Percentiles rank a stretch among this genome's conserved stretches.
Conservation (phyloP, 2,888 invertebrate genomes). For the Melinopterus prodromus region DNA sequence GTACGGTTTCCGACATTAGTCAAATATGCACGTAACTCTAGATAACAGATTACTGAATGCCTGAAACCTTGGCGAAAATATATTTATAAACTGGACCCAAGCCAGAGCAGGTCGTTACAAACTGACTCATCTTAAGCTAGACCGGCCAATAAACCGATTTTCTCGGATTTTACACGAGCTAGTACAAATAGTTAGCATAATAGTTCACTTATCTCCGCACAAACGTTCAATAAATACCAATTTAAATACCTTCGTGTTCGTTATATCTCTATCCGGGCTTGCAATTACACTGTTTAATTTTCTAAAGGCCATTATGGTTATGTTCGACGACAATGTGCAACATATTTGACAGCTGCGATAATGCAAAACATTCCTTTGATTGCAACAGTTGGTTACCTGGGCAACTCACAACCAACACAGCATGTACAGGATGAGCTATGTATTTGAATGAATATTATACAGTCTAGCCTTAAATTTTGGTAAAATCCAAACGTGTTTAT, state of each 20-base stretch:
- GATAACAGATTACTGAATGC: conserved; percentile 26
- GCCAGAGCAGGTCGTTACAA: conserved; percentile 42
- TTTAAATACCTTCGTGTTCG: conserved; percentile 44
- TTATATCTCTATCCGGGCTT: conserved; percentile 41
- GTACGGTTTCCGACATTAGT: neutral
- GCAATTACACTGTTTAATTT: conserved; percentile 40
- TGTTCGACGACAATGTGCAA: neutral
- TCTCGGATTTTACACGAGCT: conserved; percentile 24
- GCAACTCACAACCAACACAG: neutral
- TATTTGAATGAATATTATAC: too few species aligned
- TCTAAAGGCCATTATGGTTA: conserved; percentile 30
- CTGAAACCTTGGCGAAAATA: conserved; percentile 34
- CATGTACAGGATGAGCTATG: too few species aligned
- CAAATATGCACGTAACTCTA: neutral
- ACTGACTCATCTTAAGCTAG: conserved; percentile 41
- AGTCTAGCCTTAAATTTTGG: too few species aligned
- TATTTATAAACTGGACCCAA: conserved; percentile 42
- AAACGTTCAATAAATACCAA: neutral
- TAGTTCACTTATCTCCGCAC: neutral
- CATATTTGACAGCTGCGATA: neutral
- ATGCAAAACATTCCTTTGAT: neutral
- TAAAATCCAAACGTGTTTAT: too few species aligned
- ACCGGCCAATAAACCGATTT: conserved; percentile 42
- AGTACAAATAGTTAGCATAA: too few species aligned
- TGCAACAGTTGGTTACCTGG: neutral